phyloP scores from a whole-genome alignment of 2,113 vertebrate species.

The Forbesichthys agassizii region DNA sequence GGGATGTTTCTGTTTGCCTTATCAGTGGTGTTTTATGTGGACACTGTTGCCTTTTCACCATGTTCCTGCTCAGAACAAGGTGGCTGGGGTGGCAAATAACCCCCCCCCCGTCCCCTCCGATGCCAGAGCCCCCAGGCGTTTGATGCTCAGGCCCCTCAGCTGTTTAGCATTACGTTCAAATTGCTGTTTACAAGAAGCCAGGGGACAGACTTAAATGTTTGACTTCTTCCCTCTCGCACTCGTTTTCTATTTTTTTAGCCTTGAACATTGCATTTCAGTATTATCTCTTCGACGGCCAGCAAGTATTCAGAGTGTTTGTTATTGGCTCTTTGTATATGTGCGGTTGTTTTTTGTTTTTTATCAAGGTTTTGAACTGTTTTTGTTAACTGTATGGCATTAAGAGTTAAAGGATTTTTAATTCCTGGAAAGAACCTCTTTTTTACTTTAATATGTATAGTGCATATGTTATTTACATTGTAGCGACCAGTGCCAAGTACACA shows the following conservation, averaged over 20 bases:
- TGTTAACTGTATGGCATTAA: slow-evolving; percentile 38
- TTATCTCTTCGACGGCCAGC: slow-evolving; percentile 65
- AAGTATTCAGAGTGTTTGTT: slow-evolving; percentile 52
- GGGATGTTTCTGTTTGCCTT: slow-evolving; percentile 69
- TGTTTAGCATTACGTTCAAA: slow-evolving; percentile 75
- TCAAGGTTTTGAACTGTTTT: slow-evolving; percentile 47
- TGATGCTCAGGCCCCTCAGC: slow-evolving; percentile 66
- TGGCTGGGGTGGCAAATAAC: slow-evolving; percentile 26
- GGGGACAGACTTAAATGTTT: slow-evolving; percentile 64
- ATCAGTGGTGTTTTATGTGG: slow-evolving; percentile 59
- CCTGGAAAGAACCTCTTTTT: slow-evolving; percentile 55
- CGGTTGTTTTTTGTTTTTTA: slow-evolving; percentile 40
- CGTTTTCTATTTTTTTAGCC: slow-evolving; percentile 20
- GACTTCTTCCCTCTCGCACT: slow-evolving; percentile 32
- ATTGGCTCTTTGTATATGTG: slow-evolving; percentile 46
- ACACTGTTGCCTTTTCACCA: slow-evolving; percentile 54
- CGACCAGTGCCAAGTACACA: slow-evolving; percentile 50
- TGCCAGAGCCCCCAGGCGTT: slow-evolving; percentile 29
- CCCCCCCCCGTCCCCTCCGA: slow-evolving; percentile 18
- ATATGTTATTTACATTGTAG: slow-evolving; percentile 59
- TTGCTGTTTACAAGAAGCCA: slow-evolving; percentile 78
- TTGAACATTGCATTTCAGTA: slow-evolving; percentile 66
- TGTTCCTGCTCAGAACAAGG: slow-evolving; percentile 58
- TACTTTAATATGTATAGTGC: slow-evolving; percentile 50
- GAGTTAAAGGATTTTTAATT: slow-evolving; percentile 47